Conservation (phyloP, 92 coral and sea anemone species). For the Epizoanthus rinbou region DNA sequence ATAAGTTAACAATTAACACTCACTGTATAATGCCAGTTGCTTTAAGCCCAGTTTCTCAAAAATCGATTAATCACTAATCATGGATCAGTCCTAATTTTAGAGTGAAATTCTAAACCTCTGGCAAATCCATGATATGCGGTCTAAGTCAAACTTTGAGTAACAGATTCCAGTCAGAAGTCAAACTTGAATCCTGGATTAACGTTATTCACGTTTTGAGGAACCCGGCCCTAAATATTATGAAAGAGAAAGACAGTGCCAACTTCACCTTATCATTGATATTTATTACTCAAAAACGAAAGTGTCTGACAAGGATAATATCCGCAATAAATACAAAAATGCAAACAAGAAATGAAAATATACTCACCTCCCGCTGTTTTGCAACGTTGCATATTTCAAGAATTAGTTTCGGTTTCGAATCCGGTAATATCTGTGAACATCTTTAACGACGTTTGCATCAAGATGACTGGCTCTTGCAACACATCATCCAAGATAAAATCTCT, state of each 20-base stretch:
- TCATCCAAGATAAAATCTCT: too few relatives aligned
- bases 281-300: not conserved
- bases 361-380: not conserved
- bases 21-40: too few relatives aligned
- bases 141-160: not conserved
- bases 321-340: not conserved
- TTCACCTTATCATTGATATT: not conserved
- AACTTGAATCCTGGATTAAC: not conserved
- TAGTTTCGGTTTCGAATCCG: not conserved
- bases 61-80: too few relatives aligned
- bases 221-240: not conserved
- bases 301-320: too few relatives aligned
- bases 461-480: too few relatives aligned
- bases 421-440: not conserved
- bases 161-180: not conserved
- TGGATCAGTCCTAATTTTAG: too few relatives aligned
- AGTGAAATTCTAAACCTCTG: too few relatives aligned
- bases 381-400: not conserved
- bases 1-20: too few relatives aligned
- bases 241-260: not conserved
- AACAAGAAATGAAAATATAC: not conserved
- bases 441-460: too few relatives aligned
- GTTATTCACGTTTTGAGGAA: not conserved
- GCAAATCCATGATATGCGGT: too few relatives aligned
- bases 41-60: too few relatives aligned